Base-by-base conservation (phyloP, 2,797 vertebrate genomes). In the Mormyrus proboscirostris region DNA sequence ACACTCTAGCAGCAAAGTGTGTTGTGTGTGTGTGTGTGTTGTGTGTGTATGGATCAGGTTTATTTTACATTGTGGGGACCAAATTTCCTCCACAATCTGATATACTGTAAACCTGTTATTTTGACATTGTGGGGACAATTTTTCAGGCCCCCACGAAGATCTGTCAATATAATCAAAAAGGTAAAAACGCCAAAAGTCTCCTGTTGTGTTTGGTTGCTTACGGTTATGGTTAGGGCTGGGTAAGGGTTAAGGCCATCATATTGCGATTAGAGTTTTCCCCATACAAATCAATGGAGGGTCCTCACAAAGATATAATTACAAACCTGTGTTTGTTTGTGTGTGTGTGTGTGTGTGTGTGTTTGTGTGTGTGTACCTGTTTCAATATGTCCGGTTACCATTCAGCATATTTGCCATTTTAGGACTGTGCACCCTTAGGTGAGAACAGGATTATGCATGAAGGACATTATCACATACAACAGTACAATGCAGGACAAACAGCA, bases 331-430 rank as follows among this genome's bases (percentile, higher is more conserved):
- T 93, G 92, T 92, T 33, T 33, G 29, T 53, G 50, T 95, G 93
- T 94, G 88, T 93, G 92, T 92, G 93, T 62, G 62, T 41, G 12
- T 76, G 12, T 16, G 33, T 38, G 29, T 7, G 69, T 6, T 12
- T 3, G 29, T 73, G 69, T 38, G 69, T 19, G 69, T 41, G 12
- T 95, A 94, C 94, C 93, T 69, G 25, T 69, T 69, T 69, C 62
- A 93, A 92, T 90, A 91, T 90, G 93, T 95, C 93, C 38, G 87
- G 92, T 94, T 94, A 90, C 91, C 86, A 86, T 89, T 88, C 88
- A 89, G 92, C 92, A 88, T 92, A 83, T 91, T 84, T 89, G 90
- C 76, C 83, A 88, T 90, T 92, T 90, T 91, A 91, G 93, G 91
- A 90, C 93, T 88, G 91, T 76, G 29, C 83, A 55, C 41, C 55